Percentiles rank a stretch among this genome's conserved stretches.
Conservation (phyloP, 2,797 vertebrate species). For the Falco columbarius region DNA sequence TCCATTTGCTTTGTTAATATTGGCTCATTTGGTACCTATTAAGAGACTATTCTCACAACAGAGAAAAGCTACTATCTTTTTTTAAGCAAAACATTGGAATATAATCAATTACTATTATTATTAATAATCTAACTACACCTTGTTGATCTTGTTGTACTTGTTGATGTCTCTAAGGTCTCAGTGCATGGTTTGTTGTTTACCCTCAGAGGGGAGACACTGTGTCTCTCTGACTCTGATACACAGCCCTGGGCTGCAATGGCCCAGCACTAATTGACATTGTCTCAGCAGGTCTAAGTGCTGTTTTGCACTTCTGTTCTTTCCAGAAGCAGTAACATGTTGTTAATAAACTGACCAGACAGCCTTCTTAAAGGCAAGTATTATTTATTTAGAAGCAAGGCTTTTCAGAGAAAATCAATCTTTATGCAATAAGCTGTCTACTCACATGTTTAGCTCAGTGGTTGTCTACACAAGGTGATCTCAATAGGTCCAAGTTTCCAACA, state of each 20-base stretch:
- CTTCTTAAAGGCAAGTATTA: background rate
- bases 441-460: background rate
- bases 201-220: background rate
- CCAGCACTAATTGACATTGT: background rate
- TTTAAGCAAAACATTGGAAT: background rate
- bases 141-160: background rate
- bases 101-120: background rate
- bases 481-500: background rate
- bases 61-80: background rate
- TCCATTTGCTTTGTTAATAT: background rate
- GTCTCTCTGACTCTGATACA: background rate
- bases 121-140: background rate
- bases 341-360: constrained; percentile 11
- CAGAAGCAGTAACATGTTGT: background rate
- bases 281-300: background rate
- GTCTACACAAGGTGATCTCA: background rate
- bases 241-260: background rate
- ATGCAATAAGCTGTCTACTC: background rate
- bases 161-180: background rate
- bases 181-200: background rate
- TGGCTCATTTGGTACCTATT: background rate
- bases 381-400: background rate
- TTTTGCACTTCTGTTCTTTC: background rate
- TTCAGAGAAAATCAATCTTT: constrained; percentile 30
- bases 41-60: background rate